Percentiles rank a stretch among this genome's conserved stretches.
These are phyloP conservation scores for Crotophaga sulcirostris DNA, from an alignment of 2,113 vertebrate genomes.

Conservation along the genomic window DNA sequence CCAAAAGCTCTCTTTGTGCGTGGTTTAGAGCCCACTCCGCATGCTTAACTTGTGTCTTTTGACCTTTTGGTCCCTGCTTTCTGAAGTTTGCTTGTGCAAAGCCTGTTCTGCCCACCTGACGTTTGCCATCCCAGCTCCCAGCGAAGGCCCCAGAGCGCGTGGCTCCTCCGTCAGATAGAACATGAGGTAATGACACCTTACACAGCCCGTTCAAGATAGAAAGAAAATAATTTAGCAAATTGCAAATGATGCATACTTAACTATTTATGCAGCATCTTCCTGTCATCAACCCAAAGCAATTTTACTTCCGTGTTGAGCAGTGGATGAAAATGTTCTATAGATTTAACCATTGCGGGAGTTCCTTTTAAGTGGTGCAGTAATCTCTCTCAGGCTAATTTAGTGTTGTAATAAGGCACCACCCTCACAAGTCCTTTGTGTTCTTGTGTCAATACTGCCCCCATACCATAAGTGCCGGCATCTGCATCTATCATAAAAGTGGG, in stretches of 20 bases:
- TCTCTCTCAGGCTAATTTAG: constrained; percentile 63
- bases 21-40: neutral
- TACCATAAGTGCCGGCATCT: constrained; percentile 67
- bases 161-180: constrained; percentile 5
- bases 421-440: constrained; percentile 64
- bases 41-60: neutral
- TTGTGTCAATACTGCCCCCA: constrained; percentile 71
- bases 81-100: neutral
- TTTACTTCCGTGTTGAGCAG: constrained; percentile 65
- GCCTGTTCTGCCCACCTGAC: neutral
- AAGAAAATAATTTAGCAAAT: constrained; percentile 70
- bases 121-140: neutral
- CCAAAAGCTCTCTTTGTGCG: neutral
- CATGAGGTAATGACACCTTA: constrained; percentile 55
- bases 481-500: constrained; percentile 57
- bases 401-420: constrained; percentile 69
- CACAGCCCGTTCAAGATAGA: constrained; percentile 49
- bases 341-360: constrained; percentile 65
- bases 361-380: constrained; percentile 65
- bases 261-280: constrained; percentile 72
- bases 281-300: constrained; percentile 71
- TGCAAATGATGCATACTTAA: constrained; percentile 69
- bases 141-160: neutral
- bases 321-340: constrained; percentile 63
- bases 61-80: neutral